Conservation (phyloP, 2,888 invertebrate species). For the Athetis lepigone region DNA sequence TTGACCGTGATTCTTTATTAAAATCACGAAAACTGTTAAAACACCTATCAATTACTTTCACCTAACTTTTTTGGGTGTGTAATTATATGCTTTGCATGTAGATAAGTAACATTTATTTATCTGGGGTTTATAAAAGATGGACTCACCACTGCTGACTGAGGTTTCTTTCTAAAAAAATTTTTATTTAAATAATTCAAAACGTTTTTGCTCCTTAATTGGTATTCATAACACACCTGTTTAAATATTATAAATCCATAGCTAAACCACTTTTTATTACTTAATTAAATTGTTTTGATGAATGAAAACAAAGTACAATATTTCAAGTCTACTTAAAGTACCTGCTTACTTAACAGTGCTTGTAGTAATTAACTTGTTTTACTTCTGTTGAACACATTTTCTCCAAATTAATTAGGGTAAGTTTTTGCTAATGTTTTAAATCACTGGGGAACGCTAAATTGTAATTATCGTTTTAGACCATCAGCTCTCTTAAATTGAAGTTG, state of each 20-base stretch:
- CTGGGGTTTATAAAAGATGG: too few species aligned
- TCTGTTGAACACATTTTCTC: slow-evolving; percentile 21
- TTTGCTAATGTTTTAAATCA: slow-evolving; percentile 41
- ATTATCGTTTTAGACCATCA: slow-evolving; percentile 44
- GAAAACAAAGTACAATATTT: background rate
- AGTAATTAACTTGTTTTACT: slow-evolving; percentile 29
- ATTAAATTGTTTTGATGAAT: background rate
- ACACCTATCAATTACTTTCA: slow-evolving; percentile 34
- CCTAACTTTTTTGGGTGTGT: background rate
- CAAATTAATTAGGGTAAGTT: slow-evolving; percentile 45
- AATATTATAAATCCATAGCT: too few species aligned
- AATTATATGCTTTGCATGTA: background rate
- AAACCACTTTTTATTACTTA: background rate
- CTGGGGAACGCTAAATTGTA: slow-evolving; percentile 30
- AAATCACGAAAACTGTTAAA: slow-evolving; percentile 61
- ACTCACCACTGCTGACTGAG: too few species aligned
- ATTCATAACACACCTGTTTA: too few species aligned
- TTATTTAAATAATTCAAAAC: too few species aligned
- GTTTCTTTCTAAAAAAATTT: too few species aligned
- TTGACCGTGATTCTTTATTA: slow-evolving; percentile 70
- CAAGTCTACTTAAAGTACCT: background rate
- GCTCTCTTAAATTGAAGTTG: slow-evolving; percentile 25
- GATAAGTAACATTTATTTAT: background rate
- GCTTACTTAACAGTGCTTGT: slow-evolving; percentile 12
- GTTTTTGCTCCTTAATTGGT: too few species aligned